Percentiles rank a stretch among this genome's conserved stretches.
Evolutionary conservation across 2,113 vertebrate genomes (phyloP).

Genomic region (Chaenogobius annularis): DNA sequence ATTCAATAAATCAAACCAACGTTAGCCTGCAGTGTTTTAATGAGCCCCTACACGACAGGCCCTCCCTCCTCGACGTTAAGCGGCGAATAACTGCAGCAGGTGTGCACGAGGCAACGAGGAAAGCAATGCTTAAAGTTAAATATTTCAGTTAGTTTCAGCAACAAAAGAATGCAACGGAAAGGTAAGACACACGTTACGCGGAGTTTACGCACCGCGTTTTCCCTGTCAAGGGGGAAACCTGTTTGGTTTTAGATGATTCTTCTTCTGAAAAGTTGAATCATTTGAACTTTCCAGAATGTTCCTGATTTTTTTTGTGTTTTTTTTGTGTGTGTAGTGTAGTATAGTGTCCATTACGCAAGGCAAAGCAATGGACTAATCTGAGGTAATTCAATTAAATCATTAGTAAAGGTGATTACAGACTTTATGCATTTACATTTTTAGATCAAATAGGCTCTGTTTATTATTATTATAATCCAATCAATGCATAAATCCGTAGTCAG

Average conservation of each 20-base stretch:
- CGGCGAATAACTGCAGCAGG: constrained; percentile 62
- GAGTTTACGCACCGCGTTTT: background rate
- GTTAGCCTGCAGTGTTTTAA: constrained; percentile 66
- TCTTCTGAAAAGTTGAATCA: background rate
- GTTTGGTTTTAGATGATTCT: background rate
- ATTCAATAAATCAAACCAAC: constrained; percentile 72
- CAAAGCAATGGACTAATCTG: background rate
- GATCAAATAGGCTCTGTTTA: background rate
- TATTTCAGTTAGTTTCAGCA: constrained; percentile 39
- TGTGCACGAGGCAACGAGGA: constrained; percentile 61
- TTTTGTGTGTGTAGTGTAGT: background rate
- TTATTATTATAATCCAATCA: background rate
- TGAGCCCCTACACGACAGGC: constrained; percentile 57
- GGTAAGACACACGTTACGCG: constrained; percentile 46
- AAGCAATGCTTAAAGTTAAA: constrained; percentile 38
- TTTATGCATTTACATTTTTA: too few species aligned
- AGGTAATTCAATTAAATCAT: background rate
- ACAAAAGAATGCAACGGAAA: constrained; percentile 55
- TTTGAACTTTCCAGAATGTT: too few species aligned
- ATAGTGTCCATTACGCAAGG: too few species aligned
- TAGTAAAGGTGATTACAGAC: background rate
- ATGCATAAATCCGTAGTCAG: background rate
- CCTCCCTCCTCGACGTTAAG: constrained; percentile 44
- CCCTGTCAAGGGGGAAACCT: background rate
- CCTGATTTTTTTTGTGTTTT: too few species aligned